A percentile compares a stretch with the other conserved stretches of the same genome.
Evolutionary conservation across 2,797 vertebrate genomes (phyloP).

Genomic region (Manis pentadactyla): DNA sequence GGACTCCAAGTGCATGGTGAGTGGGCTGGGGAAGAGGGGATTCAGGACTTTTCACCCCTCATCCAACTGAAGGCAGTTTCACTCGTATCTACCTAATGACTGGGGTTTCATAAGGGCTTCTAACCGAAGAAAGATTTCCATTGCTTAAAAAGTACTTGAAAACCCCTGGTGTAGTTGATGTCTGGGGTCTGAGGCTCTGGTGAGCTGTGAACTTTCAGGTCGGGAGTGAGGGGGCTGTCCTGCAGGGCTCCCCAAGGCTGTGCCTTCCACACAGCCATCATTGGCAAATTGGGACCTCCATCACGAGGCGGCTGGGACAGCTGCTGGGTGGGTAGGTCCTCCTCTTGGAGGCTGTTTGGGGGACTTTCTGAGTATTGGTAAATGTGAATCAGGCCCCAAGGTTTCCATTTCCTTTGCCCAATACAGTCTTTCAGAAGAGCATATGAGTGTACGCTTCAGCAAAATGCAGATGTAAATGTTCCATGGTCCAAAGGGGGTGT

Average conservation of each 20-base stretch:
- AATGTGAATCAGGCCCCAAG: conserved; percentile 72
- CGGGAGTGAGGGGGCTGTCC: background rate
- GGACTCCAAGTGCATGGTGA: background rate
- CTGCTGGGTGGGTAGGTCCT: background rate
- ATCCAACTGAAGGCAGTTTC: background rate
- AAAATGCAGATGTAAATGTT: conserved; percentile 45
- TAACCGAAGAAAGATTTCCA: background rate
- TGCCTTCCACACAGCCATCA: background rate
- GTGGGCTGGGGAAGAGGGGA: too few species aligned
- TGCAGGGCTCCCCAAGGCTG: fast-evolving
- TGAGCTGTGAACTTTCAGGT: background rate
- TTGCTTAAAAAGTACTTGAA: background rate
- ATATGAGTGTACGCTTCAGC: background rate
- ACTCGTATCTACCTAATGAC: background rate
- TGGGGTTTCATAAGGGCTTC: background rate
- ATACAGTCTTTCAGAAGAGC: background rate
- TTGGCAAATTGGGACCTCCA: background rate
- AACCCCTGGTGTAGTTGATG: background rate
- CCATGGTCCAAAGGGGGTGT: conserved; percentile 11
- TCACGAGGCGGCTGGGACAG: background rate
- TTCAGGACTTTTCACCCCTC: background rate
- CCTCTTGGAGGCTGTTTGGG: conserved; percentile 42
- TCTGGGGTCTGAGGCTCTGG: background rate
- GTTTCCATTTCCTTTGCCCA: conserved; percentile 73
- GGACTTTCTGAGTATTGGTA: conserved; percentile 75